Evolutionary conservation across 2,113 vertebrate species (phyloP).

Genomic region (Sinosuthora webbiana): DNA sequence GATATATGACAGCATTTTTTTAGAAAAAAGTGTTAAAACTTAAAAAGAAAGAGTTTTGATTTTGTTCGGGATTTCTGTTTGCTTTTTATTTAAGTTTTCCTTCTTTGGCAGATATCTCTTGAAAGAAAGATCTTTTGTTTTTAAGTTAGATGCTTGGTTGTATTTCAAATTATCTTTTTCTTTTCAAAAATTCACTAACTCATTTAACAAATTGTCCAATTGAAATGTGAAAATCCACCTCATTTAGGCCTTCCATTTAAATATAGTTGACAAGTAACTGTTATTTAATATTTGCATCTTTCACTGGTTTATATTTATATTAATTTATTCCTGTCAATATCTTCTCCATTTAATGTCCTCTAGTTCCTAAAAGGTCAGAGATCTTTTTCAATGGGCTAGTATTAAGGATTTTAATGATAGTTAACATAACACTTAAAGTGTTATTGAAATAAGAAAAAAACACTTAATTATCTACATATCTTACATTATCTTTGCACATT

Average conservation of each 20-base stretch:
- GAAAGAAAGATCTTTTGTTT: neutral
- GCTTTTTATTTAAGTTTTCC: neutral
- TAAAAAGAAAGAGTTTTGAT: neutral
- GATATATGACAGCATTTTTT: neutral
- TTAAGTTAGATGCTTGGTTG: neutral
- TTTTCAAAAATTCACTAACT: neutral
- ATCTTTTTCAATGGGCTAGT: neutral
- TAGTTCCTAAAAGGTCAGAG: neutral
- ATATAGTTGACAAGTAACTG: neutral
- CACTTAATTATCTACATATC: neutral
- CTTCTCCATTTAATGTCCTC: neutral
- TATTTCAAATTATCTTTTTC: neutral
- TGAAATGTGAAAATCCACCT: neutral
- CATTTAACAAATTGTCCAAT: neutral
- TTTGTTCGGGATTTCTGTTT: accelerated
- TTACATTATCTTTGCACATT: neutral
- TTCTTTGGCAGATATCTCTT: neutral
- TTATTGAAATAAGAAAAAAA: neutral
- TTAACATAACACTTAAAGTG: neutral
- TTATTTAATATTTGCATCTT: neutral
- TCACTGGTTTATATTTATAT: neutral
- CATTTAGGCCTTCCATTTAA: neutral
- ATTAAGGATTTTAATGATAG: neutral
- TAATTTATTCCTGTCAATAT: neutral
- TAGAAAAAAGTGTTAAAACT: neutral